Evolutionary conservation across 2,888 invertebrate species (phyloP), one percentile per base, ranked within the genome.

Genomic region (Tetragnatha montana): DNA sequence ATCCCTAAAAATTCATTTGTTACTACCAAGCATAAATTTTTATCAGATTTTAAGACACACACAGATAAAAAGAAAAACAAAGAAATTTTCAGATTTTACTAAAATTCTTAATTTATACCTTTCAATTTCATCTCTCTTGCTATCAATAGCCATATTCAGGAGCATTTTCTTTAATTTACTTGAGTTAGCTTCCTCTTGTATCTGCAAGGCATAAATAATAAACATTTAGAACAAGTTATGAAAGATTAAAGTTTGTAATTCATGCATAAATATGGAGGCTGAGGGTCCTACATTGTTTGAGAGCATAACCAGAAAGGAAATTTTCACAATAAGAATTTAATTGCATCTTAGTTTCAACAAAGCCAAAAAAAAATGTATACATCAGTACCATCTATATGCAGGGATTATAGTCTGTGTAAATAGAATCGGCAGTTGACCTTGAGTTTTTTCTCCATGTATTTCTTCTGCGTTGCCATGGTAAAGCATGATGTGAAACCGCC

Each of bases 101-200:
- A n/a, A n/a, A n/a, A 14, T 35, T 73, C 8, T 35, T 8, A 71
- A 1, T 10, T 89, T 92, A 92, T 93, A 96, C 96, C 95, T 96
- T 93, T 96, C 96, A 70, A 98, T 94, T 94, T 98, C 98, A 21
- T 95, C 96, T 93, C 97, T 96, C 93, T 98, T 98, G 49, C 97
- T 96, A 81, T 96, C 96, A 92, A 98, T 94, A 0, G 97, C 98
- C 96, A 98, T 96, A 93, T 96, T 96, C 93, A 97, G 97, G 35
- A 98, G 94, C 92, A 96, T 94, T 92, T 96, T 96, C 94, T 98
- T 98, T 78, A 98, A 93, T 92, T 96, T 96, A 74, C 97, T 98
- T 90, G 95, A 95, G 83, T 96, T 95, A 81, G 98, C 96, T 92
- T 93, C 93, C 12, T 92, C 91, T 75, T 93, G 96, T 4, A 98